Base-by-base conservation (phyloP, 2,113 vertebrate genomes). In the Forbesichthys agassizii region DNA sequence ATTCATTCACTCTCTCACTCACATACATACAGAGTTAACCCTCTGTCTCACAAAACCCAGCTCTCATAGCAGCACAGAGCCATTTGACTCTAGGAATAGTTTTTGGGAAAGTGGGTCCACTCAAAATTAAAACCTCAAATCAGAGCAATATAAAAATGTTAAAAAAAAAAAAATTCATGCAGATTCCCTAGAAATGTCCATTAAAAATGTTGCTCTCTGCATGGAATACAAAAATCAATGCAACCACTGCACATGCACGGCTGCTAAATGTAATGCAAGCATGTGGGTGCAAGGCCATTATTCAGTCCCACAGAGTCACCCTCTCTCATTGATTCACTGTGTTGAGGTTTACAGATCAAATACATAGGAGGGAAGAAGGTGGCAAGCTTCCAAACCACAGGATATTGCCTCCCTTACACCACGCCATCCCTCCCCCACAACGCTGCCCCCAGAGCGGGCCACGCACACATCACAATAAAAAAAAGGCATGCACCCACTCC, bases 11-110 rank as follows among this genome's bases (percentile, higher is more conserved):
- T 58, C 42, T 64, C 52, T 59, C 18, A 42, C 20, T 48, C 58
- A 5, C 42, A 52, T 42, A 71, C 49, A 66, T 68, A 72, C 48
- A 58, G 48, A 66, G 55, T 20, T 64, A 42, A 16, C 65, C 69
- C 68, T 78, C 68, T 47, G 64, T 77, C 65, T 84, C 89, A 90
- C 75, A 89, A 90, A 93, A 93, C 89, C 94, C 90, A 93, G 91
- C 93, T 82, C 91, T 92, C 88, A 33, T 96, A 98, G 97, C 97
- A 98, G 96, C 97, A 96, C 84, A 93, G 94, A 94, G 94, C 90
- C 91, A 87, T 55, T 56, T 75, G 82, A 88, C 94, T 91, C 94
- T 90, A 88, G 80, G 66, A 80, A 86, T 73, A 84, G 77, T 86
- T 91, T 92, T 91, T 92, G 91, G 94, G 94, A 90, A 86, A 93